Evolutionary conservation across 2,888 invertebrate genomes (phyloP), one percentile per base, ranked within the genome.

Genomic region (Agapostemon virescens): DNA sequence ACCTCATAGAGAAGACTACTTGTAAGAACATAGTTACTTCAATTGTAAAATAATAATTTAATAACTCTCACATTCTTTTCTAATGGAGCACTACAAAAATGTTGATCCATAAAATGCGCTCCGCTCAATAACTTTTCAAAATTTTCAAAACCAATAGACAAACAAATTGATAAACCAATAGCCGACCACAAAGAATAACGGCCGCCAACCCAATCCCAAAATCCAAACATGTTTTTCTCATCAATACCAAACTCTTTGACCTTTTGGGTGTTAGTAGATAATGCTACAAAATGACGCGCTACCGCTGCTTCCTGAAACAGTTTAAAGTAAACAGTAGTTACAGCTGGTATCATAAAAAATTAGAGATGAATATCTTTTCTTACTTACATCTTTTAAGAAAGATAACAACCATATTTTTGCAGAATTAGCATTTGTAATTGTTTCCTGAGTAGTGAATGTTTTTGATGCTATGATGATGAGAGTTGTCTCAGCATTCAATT

Each of bases 171-270:
- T 30, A 99, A 94, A 52, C 99, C 99, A 93, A 99, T 99, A 5
- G 99, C 99, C 0, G 99, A 99, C 99, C 99, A 99, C 15, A 99
- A 94, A 0, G 99, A 99, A 89, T 96, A 96, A 90, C 99, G 96
- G 87, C 99, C 99, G 49, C 99, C 99, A 64, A 99, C 99, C 99
- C 99, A 99, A 93, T 99, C 99, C 99, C 99, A 99, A 93, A 99
- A 99, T 33, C 97, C 99, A 94, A 99, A 99, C 98, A 99, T 99
- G 92, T 99, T 99, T 87, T 96, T 96, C 85, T 97, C 95, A 92
- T 98, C 97, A 89, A 99, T 99, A 23, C 99, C 99, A 93, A 99
- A 99, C 49, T 97, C 98, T 33, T 96, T 97, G n/a, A 98, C 99
- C 93, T 98, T 98, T 85, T 96, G 95, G 33, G 94, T 96, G 93